Evolutionary conservation across 2,113 vertebrate species (phyloP), one percentile per base, ranked within the genome.

Genomic region (Syngnathoides biaculeatus): DNA sequence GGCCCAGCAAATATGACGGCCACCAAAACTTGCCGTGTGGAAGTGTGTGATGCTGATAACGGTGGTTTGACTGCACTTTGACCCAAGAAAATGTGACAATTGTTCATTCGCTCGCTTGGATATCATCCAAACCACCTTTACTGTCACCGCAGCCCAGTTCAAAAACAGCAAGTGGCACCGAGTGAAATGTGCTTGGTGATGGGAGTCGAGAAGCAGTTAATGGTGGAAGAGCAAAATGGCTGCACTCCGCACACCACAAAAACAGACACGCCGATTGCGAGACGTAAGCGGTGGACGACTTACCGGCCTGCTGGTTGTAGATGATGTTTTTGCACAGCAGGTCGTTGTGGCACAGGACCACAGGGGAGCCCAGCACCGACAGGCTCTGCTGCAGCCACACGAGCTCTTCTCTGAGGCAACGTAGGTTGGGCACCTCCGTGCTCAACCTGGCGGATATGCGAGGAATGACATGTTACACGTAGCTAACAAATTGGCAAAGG

Each of bases 321-420:
- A 99, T 98, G 84, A 99, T 98, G 87, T 99, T 99, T 92, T 99
- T 99, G 93, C 96, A 98, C 80, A 99, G 92, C 50, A 99, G 93
- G 85, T 99, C 97, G 27, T 99, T 99, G 91, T 99, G 97, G 87
- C 97, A 98, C 65, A 99, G 95, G 30, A 99, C 97, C 67, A 98
- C 96, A 1, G 97, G 97, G 0, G 97, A 99, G 66, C 93, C 94
- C 83, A 99, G 87, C 79, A 90, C 90, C 14, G 96, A 97, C 71
- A 99, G 90, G 76, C 86, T 92, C 80, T 96, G 92, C 87, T 96
- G 94, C 86, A 98, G 94, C 96, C 96, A 98, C 71, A 94, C 68
- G 93, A 99, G 94, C 83, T 99, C 97, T 53, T 94, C 93, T 74
- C 94, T 86, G 78, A 99, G 95, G 79, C 93, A 90, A 69, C 73